Evolutionary conservation across 2,113 vertebrate genomes (phyloP).

Genomic region (Empidonax traillii): DNA sequence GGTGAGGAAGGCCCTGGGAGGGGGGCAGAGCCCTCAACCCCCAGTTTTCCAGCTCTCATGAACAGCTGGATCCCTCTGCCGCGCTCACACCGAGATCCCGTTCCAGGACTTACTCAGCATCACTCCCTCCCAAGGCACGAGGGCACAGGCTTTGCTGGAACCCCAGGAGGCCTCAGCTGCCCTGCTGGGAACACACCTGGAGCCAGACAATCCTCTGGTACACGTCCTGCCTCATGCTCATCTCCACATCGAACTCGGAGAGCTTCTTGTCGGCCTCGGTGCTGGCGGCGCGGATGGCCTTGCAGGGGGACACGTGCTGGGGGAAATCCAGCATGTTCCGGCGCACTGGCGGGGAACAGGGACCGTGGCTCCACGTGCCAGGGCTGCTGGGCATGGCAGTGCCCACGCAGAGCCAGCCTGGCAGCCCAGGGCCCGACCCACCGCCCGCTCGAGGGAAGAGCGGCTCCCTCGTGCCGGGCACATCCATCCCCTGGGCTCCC

Average conservation of each 20-base stretch:
- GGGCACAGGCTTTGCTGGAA: accelerated
- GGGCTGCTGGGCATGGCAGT: accelerated
- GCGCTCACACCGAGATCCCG: accelerated
- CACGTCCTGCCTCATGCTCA: slow-evolving; percentile 97
- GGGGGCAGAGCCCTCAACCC: not conserved
- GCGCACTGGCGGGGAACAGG: slow-evolving; percentile 74
- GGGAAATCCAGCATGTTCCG: slow-evolving; percentile 96
- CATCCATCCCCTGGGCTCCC: accelerated
- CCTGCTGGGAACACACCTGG: slow-evolving; percentile 73
- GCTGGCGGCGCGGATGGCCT: slow-evolving; percentile 87
- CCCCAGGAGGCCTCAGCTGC: no score
- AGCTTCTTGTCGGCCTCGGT: slow-evolving; percentile 93
- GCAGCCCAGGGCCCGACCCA: not conserved
- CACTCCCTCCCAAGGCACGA: accelerated
- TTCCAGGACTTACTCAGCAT: accelerated
- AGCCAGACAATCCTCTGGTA: slow-evolving; percentile 90
- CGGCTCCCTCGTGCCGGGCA: accelerated
- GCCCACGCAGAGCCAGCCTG: not conserved
- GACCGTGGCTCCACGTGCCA: accelerated
- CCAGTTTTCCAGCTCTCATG: not conserved
- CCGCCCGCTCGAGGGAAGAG: not conserved
- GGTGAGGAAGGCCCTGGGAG: not conserved
- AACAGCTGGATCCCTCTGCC: not conserved
- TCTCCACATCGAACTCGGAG: slow-evolving; percentile 96
- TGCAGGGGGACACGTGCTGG: slow-evolving; percentile 90